phyloP scores from a whole-genome alignment of 2,888 invertebrate genomes.

The Sacculina carcini region DNA sequence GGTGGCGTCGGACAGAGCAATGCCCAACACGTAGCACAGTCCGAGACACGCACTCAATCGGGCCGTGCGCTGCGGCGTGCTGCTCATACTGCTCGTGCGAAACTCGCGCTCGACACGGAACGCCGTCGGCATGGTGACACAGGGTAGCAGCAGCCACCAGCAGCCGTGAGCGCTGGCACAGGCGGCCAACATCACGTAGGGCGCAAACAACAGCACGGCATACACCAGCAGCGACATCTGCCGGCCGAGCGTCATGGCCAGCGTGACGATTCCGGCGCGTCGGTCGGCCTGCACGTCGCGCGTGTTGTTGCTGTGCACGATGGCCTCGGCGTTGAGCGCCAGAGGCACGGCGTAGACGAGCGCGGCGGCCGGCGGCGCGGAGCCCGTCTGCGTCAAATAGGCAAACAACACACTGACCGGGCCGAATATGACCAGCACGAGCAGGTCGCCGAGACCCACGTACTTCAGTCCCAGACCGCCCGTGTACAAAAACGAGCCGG shows the following conservation, averaged over 20 bases:
- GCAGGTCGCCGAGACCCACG: constrained; percentile 73
- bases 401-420: constrained; percentile 81
- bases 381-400: constrained; percentile 72
- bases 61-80: constrained; percentile 65
- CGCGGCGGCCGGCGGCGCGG: constrained; percentile 66
- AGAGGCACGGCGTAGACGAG: constrained; percentile 81
- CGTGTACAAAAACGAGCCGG: constrained; percentile 84
- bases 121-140: constrained; percentile 60
- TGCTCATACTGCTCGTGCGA: constrained; percentile 46
- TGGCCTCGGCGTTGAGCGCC: constrained; percentile 80
- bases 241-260: constrained; percentile 76
- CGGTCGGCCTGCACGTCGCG: constrained; percentile 67
- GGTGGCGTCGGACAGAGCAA: background rate
- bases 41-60: constrained; percentile 73
- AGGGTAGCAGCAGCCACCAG: constrained; percentile 61
- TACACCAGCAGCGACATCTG: constrained; percentile 74
- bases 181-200: constrained; percentile 67
- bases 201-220: constrained; percentile 63
- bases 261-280: constrained; percentile 69
- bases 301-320: constrained; percentile 81
- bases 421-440: constrained; percentile 75
- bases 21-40: constrained; percentile 20
- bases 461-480: constrained; percentile 88
- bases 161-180: constrained; percentile 61
- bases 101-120: constrained; percentile 74